A percentile compares a stretch with the other conserved stretches of the same genome.
Conservation (phyloP, 2,113 vertebrate species). For the Hepsetus odoe region DNA sequence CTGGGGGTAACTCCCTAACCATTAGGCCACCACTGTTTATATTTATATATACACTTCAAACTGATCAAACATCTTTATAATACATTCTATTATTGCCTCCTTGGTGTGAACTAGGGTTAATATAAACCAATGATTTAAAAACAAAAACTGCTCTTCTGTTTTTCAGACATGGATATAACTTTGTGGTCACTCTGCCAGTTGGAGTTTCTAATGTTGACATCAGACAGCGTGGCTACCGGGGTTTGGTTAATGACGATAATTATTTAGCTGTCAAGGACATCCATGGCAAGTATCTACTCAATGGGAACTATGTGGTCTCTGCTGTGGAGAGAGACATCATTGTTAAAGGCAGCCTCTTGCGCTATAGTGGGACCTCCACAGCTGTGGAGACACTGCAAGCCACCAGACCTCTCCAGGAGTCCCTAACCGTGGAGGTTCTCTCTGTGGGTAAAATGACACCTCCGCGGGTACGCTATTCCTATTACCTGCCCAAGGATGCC, state of each 20-base stretch:
- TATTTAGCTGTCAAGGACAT: slow-evolving; percentile 93
- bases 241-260: slow-evolving; percentile 90
- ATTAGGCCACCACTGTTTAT: too few species aligned
- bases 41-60: too few species aligned
- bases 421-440: slow-evolving; percentile 91
- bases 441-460: slow-evolving; percentile 97
- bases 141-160: slow-evolving; percentile 10
- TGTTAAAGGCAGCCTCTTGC: slow-evolving; percentile 86
- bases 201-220: slow-evolving; percentile 93
- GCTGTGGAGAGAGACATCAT: slow-evolving; percentile 90
- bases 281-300: slow-evolving; percentile 89
- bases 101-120: background rate
- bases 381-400: slow-evolving; percentile 88
- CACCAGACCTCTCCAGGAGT: slow-evolving; percentile 87
- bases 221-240: slow-evolving; percentile 93
- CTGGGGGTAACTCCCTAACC: too few species aligned
- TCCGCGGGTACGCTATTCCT: slow-evolving; percentile 94
- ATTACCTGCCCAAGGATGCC: slow-evolving; percentile 87
- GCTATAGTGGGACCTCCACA: slow-evolving; percentile 90
- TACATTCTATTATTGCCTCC: too few species aligned
- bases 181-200: slow-evolving; percentile 89
- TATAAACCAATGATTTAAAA: background rate
- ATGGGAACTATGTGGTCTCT: slow-evolving; percentile 93
- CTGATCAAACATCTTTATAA: too few species aligned
- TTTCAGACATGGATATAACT: slow-evolving; percentile 95